Percentiles rank a stretch among this genome's conserved stretches.
Conservation (phyloP, 2,113 vertebrate genomes). For the Suncus etruscus region DNA sequence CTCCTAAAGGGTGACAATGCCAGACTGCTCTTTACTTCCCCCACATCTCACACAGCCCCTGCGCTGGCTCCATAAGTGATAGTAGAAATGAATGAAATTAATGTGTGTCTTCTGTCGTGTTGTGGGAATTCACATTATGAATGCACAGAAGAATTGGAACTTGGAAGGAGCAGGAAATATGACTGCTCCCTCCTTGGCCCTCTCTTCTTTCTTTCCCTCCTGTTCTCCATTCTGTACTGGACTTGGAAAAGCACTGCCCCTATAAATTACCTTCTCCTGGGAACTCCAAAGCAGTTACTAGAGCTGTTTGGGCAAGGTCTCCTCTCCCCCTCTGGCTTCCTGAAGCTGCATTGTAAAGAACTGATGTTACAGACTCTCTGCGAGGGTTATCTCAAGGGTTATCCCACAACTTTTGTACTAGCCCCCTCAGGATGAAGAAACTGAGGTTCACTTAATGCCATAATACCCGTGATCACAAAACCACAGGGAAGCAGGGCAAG, state of each 20-base stretch:
- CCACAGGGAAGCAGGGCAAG: not conserved
- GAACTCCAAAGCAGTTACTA: not conserved
- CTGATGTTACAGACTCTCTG: not conserved
- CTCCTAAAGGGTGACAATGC: not conserved
- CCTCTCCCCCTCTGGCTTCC: not conserved
- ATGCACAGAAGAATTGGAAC: not conserved
- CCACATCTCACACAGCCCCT: not conserved
- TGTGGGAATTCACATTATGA: not conserved
- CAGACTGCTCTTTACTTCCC: not conserved
- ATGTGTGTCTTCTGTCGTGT: not conserved
- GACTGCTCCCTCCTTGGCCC: not conserved
- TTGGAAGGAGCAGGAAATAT: not conserved
- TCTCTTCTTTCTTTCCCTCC: not conserved
- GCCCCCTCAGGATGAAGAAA: not conserved
- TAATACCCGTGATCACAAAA: not conserved
- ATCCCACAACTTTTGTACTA: not conserved
- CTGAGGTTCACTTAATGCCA: not conserved
- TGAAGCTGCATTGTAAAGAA: too few species aligned
- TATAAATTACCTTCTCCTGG: not conserved
- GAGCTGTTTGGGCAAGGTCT: not conserved
- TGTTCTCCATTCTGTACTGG: not conserved
- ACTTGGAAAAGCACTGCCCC: not conserved
- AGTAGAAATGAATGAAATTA: not conserved
- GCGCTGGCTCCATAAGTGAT: not conserved
- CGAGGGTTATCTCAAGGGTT: not conserved